Evolutionary conservation across 2,113 vertebrate species (phyloP).

Genomic region (Colius striatus): DNA sequence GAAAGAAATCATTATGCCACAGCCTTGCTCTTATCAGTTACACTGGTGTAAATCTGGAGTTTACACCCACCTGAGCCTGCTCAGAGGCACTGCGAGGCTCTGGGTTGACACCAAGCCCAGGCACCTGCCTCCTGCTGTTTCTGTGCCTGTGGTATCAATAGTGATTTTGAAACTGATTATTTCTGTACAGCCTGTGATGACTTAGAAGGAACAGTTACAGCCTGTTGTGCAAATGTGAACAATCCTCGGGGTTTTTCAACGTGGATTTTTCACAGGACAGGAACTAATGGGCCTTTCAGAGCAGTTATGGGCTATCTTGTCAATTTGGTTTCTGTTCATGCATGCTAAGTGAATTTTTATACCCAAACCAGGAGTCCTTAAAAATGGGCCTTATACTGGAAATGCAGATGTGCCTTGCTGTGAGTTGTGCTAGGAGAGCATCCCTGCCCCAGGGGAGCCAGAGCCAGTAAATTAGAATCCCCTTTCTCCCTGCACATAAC

Average conservation of each 20-base stretch:
- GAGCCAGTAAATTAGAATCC: conserved; percentile 47
- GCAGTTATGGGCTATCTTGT: conserved; percentile 58
- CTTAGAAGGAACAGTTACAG: conserved; percentile 33
- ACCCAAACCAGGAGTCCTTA: conserved; percentile 54
- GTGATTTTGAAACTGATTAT: conserved; percentile 25
- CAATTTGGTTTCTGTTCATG: conserved; percentile 55
- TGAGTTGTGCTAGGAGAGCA: conserved; percentile 29
- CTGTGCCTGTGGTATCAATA: conserved; percentile 17
- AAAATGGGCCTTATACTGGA: conserved; percentile 60
- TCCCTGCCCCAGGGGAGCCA: conserved; percentile 31
- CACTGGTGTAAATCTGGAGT: neutral
- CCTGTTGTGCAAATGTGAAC: conserved; percentile 48
- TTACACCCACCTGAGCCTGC: neutral
- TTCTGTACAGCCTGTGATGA: neutral
- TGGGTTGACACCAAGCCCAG: neutral
- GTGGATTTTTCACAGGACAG: conserved; percentile 11
- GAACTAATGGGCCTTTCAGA: conserved; percentile 62
- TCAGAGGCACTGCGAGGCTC: neutral
- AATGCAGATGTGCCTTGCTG: conserved; percentile 35
- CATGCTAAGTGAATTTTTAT: conserved; percentile 65
- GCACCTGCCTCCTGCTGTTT: conserved; percentile 6
- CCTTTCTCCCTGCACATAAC: neutral
- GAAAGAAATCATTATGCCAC: neutral
- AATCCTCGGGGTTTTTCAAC: neutral
- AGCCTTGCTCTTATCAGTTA: neutral